These are phyloP conservation scores for Dexiosoma caninum DNA, from an alignment of 2,888 invertebrate genomes.

Conservation along the genomic window DNA sequence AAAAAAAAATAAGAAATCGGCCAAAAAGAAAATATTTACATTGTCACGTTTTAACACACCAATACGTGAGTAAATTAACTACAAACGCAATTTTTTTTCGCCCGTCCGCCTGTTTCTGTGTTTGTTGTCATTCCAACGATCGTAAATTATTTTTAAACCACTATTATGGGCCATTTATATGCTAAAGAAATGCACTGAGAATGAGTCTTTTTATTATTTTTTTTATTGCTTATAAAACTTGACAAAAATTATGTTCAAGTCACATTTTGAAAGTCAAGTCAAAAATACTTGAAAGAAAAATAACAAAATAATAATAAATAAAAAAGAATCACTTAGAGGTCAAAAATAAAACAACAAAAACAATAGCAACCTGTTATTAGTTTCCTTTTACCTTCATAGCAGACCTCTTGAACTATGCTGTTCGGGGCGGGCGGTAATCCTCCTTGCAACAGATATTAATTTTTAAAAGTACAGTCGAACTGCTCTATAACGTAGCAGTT, in stretches of 20 bases:
- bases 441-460: no score
- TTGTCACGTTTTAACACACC: constrained; percentile 57
- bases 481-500: no score
- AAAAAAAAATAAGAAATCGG: not conserved
- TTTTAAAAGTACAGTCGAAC: no score
- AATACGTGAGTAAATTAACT: constrained; percentile 62
- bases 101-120: not conserved
- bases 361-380: no score
- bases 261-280: not conserved
- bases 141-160: not conserved
- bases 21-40: constrained; percentile 24
- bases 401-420: no score
- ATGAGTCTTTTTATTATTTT: not conserved
- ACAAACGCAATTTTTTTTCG: constrained; percentile 3
- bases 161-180: not conserved
- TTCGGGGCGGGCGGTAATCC: no score
- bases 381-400: no score
- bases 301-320: no score
- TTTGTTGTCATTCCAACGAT: not conserved
- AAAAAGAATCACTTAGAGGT: no score
- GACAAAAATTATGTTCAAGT: not conserved
- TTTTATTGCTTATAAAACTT: not conserved
- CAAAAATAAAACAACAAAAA: no score
- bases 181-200: not conserved
- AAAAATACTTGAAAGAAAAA: not conserved